Percentiles rank a stretch among this genome's conserved stretches.
Conservation (phyloP, 2,888 invertebrate genomes). For the Drosophila eohydei region DNA sequence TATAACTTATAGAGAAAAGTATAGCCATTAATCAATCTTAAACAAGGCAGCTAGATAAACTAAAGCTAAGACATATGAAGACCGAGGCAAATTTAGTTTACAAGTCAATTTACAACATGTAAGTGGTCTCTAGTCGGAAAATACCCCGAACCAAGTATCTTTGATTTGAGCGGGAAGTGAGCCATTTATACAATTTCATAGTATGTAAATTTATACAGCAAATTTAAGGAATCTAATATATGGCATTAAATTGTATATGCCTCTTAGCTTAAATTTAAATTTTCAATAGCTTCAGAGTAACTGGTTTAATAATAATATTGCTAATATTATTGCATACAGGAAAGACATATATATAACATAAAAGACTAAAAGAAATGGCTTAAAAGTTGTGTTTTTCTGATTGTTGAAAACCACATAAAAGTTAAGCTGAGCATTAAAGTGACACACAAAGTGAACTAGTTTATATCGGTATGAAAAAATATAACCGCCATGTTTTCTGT, state of each 20-base stretch:
- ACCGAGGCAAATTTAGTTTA: neutral
- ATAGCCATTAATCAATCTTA: too few relatives aligned
- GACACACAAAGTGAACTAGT: neutral
- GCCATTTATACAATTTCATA: neutral
- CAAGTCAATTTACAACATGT: neutral
- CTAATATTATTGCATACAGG: too few relatives aligned
- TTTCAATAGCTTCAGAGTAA: too few relatives aligned
- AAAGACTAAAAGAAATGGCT: too few relatives aligned
- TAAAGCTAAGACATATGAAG: neutral
- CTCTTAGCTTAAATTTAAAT: too few relatives aligned
- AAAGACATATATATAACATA: too few relatives aligned
- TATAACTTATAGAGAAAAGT: too few relatives aligned
- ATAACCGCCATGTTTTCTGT: constrained; percentile 25
- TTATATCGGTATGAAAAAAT: constrained; percentile 3
- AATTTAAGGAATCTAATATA: neutral
- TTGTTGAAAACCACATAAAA: neutral
- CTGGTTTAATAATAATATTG: too few relatives aligned
- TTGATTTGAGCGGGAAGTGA: neutral
- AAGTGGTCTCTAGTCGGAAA: neutral
- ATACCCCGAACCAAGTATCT: neutral
- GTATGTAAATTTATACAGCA: neutral
- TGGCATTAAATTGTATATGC: too few relatives aligned
- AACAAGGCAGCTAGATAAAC: too few relatives aligned
- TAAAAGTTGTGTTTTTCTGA: too few relatives aligned
- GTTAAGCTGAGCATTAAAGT: neutral